A percentile compares a stretch with the other conserved stretches of the same genome.
phyloP scores from a whole-genome alignment of 1,140 invertebrate species.

The Drosophila subpulchrella region DNA sequence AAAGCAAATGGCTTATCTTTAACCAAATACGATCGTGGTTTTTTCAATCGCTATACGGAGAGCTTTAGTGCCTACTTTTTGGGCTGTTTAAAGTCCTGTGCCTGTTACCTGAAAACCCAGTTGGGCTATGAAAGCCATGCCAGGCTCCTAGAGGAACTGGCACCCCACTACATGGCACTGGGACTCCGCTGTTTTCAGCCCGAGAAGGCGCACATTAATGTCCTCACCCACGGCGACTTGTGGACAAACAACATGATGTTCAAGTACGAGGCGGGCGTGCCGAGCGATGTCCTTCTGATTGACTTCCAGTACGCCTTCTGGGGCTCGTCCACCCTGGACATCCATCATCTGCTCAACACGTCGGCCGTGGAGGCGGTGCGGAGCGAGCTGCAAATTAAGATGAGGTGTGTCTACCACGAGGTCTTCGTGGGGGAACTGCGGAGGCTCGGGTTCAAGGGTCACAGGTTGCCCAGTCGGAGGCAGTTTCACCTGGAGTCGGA shows the following conservation, averaged over 20 bases:
- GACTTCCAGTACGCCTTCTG: slow-evolving; percentile 74
- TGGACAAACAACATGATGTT: slow-evolving; percentile 89
- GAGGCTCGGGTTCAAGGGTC: slow-evolving; percentile 37
- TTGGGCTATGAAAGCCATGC: slow-evolving; percentile 25
- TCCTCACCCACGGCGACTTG: slow-evolving; percentile 88
- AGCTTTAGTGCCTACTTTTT: slow-evolving; percentile 54
- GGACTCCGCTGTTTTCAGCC: slow-evolving; percentile 59
- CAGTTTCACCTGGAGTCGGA: slow-evolving; percentile 58
- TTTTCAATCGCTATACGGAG: slow-evolving; percentile 67
- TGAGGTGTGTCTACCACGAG: slow-evolving; percentile 59
- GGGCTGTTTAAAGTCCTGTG: slow-evolving; percentile 50
- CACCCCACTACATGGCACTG: slow-evolving; percentile 49
- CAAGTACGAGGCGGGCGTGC: slow-evolving; percentile 85
- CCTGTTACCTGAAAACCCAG: slow-evolving; percentile 21
- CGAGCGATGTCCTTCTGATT: slow-evolving; percentile 84
- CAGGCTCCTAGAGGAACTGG: slow-evolving; percentile 36
- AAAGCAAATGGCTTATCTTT: slow-evolving; percentile 2
- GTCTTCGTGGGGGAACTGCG: slow-evolving; percentile 38
- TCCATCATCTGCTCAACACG: slow-evolving; percentile 72
- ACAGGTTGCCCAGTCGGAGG: slow-evolving; percentile 55
- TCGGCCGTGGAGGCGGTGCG: slow-evolving; percentile 53
- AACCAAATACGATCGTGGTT: slow-evolving; percentile 54
- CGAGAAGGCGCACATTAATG: slow-evolving; percentile 85
- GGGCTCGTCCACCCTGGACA: slow-evolving; percentile 68
- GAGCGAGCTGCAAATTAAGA: slow-evolving; percentile 36